Percentiles rank a stretch among this genome's conserved stretches.
Evolutionary conservation across 2,888 invertebrate species (phyloP).

Genomic region (Cheiracanthium punctorium): DNA sequence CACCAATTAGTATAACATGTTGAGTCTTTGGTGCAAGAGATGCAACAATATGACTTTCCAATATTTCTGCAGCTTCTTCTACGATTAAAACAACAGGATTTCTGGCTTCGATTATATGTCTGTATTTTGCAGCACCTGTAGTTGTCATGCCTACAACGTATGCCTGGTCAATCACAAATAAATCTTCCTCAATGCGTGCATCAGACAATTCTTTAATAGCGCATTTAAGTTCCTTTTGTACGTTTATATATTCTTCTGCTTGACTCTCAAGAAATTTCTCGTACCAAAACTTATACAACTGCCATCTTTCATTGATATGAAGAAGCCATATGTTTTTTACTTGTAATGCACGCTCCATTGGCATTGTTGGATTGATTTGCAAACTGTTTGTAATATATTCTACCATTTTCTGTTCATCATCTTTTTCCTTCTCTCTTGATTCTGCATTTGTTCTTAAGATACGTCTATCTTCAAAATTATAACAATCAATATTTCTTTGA

Average conservation of each 20-base stretch:
- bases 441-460: too few relatives aligned
- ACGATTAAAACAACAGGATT: slow-evolving; percentile 82
- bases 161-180: slow-evolving; percentile 30
- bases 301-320: slow-evolving; percentile 29
- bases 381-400: slow-evolving; percentile 11
- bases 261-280: slow-evolving; percentile 18
- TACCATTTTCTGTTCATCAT: background rate
- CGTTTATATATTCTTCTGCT: background rate
- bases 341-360: background rate
- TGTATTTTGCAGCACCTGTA: slow-evolving; percentile 84
- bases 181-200: slow-evolving; percentile 44
- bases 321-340: slow-evolving; percentile 41
- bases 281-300: slow-evolving; percentile 60
- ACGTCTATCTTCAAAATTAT: slow-evolving; percentile 5
- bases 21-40: slow-evolving; percentile 84
- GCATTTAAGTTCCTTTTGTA: slow-evolving; percentile 22
- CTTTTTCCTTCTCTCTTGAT: too few relatives aligned
- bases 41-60: slow-evolving; percentile 89
- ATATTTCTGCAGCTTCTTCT: slow-evolving; percentile 92
- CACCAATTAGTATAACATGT: slow-evolving; percentile 86
- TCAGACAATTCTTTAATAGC: slow-evolving; percentile 29
- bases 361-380: slow-evolving; percentile 20
- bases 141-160: slow-evolving; percentile 85
- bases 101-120: slow-evolving; percentile 80
- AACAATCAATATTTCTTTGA: slow-evolving; percentile 30